These are phyloP conservation scores for Budorcas taxicolor DNA, from an alignment of 2,113 vertebrate genomes.

Conservation along the genomic window DNA sequence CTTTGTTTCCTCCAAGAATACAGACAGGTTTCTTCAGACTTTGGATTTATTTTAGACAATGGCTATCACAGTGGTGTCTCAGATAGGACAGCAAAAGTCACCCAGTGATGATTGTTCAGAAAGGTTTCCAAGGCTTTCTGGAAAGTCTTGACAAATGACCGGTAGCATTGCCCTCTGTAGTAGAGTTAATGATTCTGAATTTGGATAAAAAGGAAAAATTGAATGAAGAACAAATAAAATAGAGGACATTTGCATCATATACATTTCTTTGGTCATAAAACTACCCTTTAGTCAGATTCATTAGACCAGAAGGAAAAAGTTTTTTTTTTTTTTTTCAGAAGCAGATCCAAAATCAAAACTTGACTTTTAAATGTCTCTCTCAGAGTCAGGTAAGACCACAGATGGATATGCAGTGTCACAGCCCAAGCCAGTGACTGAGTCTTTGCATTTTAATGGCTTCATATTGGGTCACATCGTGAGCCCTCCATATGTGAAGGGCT, in stretches of 20 bases:
- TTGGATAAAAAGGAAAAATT: background rate
- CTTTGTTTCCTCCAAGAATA: slow-evolving; percentile 52
- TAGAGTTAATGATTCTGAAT: background rate
- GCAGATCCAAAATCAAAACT: background rate
- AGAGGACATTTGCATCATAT: background rate
- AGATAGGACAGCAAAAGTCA: slow-evolving; percentile 38
- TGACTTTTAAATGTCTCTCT: background rate
- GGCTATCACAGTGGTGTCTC: slow-evolving; percentile 6
- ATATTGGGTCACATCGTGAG: background rate
- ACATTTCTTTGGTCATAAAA: background rate
- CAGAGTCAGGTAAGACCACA: background rate
- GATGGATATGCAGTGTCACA: rapidly evolving
- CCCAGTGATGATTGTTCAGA: slow-evolving; percentile 61
- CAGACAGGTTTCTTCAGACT: slow-evolving; percentile 46
- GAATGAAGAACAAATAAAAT: background rate
- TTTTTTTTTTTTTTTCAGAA: background rate
- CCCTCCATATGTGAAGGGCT: background rate
- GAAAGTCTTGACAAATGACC: slow-evolving; percentile 50
- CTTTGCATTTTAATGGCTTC: background rate
- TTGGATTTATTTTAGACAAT: slow-evolving; percentile 41
- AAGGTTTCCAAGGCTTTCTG: slow-evolving; percentile 45
- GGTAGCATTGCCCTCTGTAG: background rate
- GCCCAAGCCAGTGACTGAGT: background rate
- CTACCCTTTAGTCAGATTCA: background rate
- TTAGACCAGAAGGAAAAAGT: background rate